phyloP scores from a whole-genome alignment of 2,888 invertebrate genomes.

The Oscheius sp. region DNA sequence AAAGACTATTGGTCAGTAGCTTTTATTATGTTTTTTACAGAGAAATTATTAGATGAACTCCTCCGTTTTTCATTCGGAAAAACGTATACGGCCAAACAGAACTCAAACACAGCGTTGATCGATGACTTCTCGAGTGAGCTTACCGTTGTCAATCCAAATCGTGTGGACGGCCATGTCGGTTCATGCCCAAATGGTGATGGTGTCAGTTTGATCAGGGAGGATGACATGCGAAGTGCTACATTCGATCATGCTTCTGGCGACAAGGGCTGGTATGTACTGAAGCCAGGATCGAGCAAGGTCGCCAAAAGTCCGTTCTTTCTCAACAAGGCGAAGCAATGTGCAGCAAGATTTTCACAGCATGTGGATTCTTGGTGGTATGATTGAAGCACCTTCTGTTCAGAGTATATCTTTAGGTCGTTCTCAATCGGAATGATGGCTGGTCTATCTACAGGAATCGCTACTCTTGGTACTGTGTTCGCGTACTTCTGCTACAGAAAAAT shows the following conservation, averaged over 20 bases:
- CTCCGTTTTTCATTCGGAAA: conserved; percentile 16
- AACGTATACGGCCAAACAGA: neutral
- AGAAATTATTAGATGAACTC: conserved; percentile 16
- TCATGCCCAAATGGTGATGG: conserved; percentile 38
- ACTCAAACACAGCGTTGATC: neutral
- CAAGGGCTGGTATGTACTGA: conserved; percentile 47
- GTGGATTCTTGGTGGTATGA: conserved; percentile 23
- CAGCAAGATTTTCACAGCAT: conserved; percentile 10
- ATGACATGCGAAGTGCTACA: conserved; percentile 40
- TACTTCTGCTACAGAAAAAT: conserved; percentile 12
- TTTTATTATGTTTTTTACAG: neutral
- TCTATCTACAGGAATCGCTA: neutral
- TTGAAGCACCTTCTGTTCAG: neutral
- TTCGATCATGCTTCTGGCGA: conserved; percentile 39
- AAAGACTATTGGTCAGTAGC: conserved; percentile 20
- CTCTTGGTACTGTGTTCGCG: conserved; percentile 2
- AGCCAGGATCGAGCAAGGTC: conserved; percentile 4
- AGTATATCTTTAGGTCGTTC: neutral
- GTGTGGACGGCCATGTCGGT: conserved; percentile 17
- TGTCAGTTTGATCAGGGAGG: conserved; percentile 40
- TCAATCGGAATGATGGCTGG: conserved; percentile 7
- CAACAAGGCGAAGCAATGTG: conserved; percentile 21
- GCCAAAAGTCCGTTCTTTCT: conserved; percentile 8
- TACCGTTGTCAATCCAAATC: conserved; percentile 18
- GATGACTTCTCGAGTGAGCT: neutral